Evolutionary conservation across 53 echinoderm and acorn worm species (phyloP), one percentile per base, ranked within the genome.

Genomic region (Glandiceps talaboti): DNA sequence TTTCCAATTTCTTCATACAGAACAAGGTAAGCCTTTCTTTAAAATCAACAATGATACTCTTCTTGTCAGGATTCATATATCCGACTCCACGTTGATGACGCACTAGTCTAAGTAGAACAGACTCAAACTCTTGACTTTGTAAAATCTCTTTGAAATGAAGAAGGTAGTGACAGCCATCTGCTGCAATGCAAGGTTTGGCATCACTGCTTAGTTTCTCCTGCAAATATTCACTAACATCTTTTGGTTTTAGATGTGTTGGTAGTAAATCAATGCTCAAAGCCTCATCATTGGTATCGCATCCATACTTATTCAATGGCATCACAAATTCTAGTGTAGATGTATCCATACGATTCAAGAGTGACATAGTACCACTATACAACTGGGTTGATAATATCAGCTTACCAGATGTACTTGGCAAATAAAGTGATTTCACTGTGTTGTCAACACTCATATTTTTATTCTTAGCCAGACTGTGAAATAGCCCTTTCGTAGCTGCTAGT

Each of bases 161-260:
- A 20, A 45, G 6, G 64, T 45, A 45, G 20, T 45, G 6, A 45
- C 64, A 45, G 20, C 6, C 6, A 6, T 45, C 64, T 45, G 64
- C 64, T n/a, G n/a, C n/a, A 45, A 45, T 45, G 30, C 31, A 75
- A 14, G 28, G n/a, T 10, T 45, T 1, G 27, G 75, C 29, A 87
- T 79, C 0, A 80, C 31, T 0, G 26, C n/a, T 31, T 83, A 82
- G 76, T 79, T 83, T 83, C 1, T 30, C 76, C 29, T 28, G 20
- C 20, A 45, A 6, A 20, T 12, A 6, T 20, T 45, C 20, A 12
- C 64, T 20, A 45, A 45, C 64, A 45, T 45, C 64, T 45, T 45
- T 45, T 45, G 64, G 64, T 20, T 20, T 45, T 6, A 12, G 64
- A 12, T 45, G 6, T 45, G 6, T 20, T 45, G 64, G 64, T 45